Base-by-base conservation (phyloP, 1,140 invertebrate genomes). In the Lordiphosa collinella region DNA sequence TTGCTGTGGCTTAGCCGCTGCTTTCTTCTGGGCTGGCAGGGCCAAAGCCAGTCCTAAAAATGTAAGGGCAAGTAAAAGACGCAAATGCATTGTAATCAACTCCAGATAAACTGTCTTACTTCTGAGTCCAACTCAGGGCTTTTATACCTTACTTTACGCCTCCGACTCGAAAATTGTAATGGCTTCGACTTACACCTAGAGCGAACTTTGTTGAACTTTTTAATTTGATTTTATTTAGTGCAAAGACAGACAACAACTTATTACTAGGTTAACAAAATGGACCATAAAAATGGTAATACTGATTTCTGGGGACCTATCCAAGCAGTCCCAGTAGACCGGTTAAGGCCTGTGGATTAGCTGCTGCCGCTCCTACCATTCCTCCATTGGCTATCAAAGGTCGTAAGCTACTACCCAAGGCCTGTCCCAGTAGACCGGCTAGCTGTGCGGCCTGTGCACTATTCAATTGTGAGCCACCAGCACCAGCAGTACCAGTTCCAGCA, bases 391-490 rank as follows among this genome's bases (percentile, higher is more conserved):
- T 11, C 2, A 78, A 43, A 0, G 78, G 78, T 8, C 78, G 78
- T 6, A 82, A 32, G 36, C 78, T 84, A 22, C 63, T 84, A n/a
- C 78, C 78, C 9, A 82, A 48, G 0, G 78, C 78, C 37, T 82
- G 78, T 8, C 78, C 78, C 40, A 82, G 11, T 1, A 73, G 57
- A 2, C 67, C 78, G 0, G 78, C 78, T 3, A 82, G n/a, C 18
- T 82, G 78, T 0, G 78, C 72, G 4, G 79, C 63, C 22, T 82
- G 78, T 1, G 52, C 72, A 2, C 57, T 71, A 7, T 14, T 59
- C 0, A 84, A 16, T 25, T 84, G 78, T 0, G 68, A 51, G 6
- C 38, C 64, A 1, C 49, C 60, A 41, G 37, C 32, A 25, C 41
- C 48, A 1, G 36, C 12, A 8, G 47, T 31, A 11, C 12, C 3